Evolutionary conservation across 2,113 vertebrate species (phyloP).

Genomic region (Ornithorhynchus anatinus): DNA sequence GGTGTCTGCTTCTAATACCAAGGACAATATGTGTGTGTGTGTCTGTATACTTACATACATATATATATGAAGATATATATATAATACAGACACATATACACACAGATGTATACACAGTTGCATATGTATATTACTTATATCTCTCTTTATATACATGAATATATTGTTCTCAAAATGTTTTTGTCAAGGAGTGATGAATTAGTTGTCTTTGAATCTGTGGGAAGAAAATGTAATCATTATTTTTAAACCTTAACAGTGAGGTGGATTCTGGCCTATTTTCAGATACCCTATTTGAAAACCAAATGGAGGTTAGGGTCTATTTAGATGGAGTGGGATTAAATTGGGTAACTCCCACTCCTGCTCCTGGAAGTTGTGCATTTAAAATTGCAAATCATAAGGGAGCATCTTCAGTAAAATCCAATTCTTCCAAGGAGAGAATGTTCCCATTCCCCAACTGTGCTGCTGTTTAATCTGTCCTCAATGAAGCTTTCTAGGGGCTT

Average conservation of each 20-base stretch:
- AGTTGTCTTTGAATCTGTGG: neutral
- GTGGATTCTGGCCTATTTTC: constrained; percentile 12
- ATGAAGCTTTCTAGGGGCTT: constrained; percentile 34
- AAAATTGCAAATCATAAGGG: neutral
- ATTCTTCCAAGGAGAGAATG: constrained; percentile 38
- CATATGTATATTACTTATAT: no score
- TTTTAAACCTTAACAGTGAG: neutral
- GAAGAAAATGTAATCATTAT: constrained; percentile 18
- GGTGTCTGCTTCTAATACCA: no score
- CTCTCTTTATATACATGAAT: no score
- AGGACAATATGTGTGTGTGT: no score
- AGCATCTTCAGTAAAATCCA: constrained; percentile 6
- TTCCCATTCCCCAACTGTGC: constrained; percentile 24
- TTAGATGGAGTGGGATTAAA: constrained; percentile 7
- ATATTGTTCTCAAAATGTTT: neutral
- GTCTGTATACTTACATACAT: no score
- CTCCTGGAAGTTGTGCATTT: constrained; percentile 16
- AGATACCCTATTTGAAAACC: neutral
- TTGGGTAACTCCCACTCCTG: constrained; percentile 9
- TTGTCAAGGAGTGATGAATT: neutral
- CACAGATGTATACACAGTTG: no score
- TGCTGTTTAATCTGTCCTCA: constrained; percentile 46
- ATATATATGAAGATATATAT: no score
- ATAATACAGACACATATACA: no score
- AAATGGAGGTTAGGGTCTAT: neutral